These are phyloP conservation scores for Aix galericulata DNA, from an alignment of 2,113 vertebrate species.

Conservation along the genomic window DNA sequence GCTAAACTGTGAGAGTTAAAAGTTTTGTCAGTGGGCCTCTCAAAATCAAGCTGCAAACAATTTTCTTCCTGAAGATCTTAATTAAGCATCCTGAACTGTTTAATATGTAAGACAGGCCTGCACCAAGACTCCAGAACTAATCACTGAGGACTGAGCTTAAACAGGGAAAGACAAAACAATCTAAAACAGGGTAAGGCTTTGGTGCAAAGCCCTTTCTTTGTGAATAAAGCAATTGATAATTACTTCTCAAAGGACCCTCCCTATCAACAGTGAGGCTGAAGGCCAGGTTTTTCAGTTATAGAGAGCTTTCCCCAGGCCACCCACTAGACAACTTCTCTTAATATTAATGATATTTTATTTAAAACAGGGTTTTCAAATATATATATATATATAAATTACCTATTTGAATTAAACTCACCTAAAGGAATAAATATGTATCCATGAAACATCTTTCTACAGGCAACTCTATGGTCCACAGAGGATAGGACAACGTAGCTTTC, in stretches of 20 bases:
- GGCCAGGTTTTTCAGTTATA: not conserved
- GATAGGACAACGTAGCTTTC: not conserved
- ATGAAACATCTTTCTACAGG: not conserved
- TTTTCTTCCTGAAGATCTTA: not conserved
- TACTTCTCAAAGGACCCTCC: not conserved
- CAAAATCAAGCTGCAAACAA: not conserved
- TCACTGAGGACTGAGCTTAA: not conserved
- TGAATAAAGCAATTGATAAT: not conserved
- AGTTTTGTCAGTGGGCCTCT: not conserved
- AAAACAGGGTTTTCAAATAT: not conserved
- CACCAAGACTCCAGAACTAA: not conserved
- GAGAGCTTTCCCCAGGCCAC: not conserved
- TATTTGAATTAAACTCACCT: not conserved
- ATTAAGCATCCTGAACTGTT: not conserved
- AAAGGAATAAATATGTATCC: not conserved
- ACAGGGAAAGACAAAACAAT: fast-evolving
- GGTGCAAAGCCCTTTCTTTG: not conserved
- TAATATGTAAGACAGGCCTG: fast-evolving
- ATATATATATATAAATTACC: not conserved
- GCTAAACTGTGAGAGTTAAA: not conserved
- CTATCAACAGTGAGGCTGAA: not conserved
- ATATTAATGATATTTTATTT: not conserved
- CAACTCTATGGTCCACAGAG: not conserved
- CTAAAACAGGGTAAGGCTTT: not conserved
- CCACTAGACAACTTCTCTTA: not conserved